phyloP scores from a whole-genome alignment of 2,888 invertebrate species.

The Lithophane ornitopus region DNA sequence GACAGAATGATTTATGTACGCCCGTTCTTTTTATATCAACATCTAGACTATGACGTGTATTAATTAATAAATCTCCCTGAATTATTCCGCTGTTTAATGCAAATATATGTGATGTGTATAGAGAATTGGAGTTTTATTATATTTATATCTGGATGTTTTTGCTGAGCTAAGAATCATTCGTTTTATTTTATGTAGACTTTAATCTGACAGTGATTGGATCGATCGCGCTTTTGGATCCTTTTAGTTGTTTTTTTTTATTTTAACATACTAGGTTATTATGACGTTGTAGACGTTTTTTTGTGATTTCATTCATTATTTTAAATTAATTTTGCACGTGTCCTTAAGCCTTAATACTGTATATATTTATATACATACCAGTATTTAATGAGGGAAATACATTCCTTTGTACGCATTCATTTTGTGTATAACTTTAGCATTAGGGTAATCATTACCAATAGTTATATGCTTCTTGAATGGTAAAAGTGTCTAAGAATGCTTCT shows the following conservation, averaged over 20 bases:
- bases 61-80: conserved; percentile 72
- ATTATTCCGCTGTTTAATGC: conserved; percentile 65
- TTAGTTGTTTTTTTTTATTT: conserved; percentile 28
- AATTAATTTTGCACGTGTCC: conserved; percentile 13
- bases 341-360: neutral
- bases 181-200: conserved; percentile 64
- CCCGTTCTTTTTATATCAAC: conserved; percentile 71
- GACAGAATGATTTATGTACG: conserved; percentile 78
- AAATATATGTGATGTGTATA: conserved; percentile 60
- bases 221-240: conserved; percentile 44
- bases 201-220: conserved; percentile 68
- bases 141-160: conserved; percentile 54
- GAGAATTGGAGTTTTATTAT: conserved; percentile 48
- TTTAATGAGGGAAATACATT: neutral
- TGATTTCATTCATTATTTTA: conserved; percentile 1
- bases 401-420: too few species aligned
- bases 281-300: neutral
- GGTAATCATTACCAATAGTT: neutral
- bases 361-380: too few species aligned
- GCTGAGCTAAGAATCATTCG: conserved; percentile 33
- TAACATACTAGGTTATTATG: conserved; percentile 8
- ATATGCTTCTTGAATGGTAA: neutral
- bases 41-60: conserved; percentile 72
- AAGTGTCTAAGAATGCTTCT: neutral
- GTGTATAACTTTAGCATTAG: neutral